phyloP scores from a whole-genome alignment of 2,113 vertebrate species.

The Serinus canaria region DNA sequence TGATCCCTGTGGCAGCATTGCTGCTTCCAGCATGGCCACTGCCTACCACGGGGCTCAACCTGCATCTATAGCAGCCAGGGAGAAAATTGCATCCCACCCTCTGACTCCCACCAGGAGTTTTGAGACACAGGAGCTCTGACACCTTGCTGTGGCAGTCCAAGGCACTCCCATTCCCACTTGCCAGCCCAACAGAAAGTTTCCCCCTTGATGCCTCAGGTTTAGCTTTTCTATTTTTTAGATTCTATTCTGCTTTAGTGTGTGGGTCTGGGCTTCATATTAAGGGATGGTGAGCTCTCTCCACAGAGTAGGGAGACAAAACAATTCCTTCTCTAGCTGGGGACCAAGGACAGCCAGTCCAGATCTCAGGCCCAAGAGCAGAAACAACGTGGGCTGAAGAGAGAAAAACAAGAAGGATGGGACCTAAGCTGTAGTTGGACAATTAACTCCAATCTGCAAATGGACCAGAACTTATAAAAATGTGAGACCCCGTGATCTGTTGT shows the following conservation, averaged over 20 bases:
- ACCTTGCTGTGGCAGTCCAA: not conserved
- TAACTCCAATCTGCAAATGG: not conserved
- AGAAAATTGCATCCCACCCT: not conserved
- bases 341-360: not conserved
- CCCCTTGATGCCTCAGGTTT: not conserved
- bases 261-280: not conserved
- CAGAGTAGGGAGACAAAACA: not conserved
- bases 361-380: not conserved
- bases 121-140: not conserved
- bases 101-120: not conserved
- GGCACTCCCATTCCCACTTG: not conserved
- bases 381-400: rapidly evolving
- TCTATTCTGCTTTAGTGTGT: not conserved
- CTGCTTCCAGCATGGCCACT: not conserved
- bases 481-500: not conserved
- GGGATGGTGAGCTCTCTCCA: not conserved
- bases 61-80: not conserved
- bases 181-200: not conserved
- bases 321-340: not conserved
- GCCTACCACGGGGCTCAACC: rapidly evolving
- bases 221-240: not conserved
- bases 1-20: not conserved
- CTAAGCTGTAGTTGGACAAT: not conserved
- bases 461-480: not conserved
- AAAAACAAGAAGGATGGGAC: not conserved